Percentiles rank a stretch among this genome's conserved stretches.
phyloP scores from a whole-genome alignment of 2,113 vertebrate species.

The Apaloderma vittatum region DNA sequence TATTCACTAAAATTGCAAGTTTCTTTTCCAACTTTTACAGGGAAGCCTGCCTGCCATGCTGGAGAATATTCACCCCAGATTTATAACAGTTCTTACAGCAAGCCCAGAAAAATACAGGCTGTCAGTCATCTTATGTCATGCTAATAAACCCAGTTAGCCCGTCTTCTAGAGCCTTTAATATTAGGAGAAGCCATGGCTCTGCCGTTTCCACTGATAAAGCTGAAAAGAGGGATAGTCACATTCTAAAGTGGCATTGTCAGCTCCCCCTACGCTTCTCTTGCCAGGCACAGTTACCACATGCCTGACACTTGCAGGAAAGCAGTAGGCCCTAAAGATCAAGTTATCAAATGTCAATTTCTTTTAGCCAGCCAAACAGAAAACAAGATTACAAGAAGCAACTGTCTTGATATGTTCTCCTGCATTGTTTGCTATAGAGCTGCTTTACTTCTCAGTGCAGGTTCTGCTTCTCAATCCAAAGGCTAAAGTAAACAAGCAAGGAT shows the following conservation, averaged over 20 bases:
- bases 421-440: background rate
- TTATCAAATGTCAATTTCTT: constrained; percentile 6
- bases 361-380: background rate
- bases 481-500: background rate
- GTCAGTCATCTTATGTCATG: background rate
- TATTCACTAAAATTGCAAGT: background rate
- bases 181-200: background rate
- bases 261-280: background rate
- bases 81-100: background rate
- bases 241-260: background rate
- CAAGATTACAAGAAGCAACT: background rate
- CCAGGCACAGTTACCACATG: background rate
- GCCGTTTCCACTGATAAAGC: background rate
- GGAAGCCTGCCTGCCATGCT: background rate
- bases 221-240: background rate
- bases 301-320: background rate
- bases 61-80: background rate
- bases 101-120: background rate
- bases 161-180: background rate
- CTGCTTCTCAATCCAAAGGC: background rate
- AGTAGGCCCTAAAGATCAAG: background rate
- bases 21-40: background rate
- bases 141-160: background rate
- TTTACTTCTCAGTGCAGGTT: background rate
- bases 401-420: background rate